Evolutionary conservation across 2,888 invertebrate genomes (phyloP).

Genomic region (Epistrophe eligans): DNA sequence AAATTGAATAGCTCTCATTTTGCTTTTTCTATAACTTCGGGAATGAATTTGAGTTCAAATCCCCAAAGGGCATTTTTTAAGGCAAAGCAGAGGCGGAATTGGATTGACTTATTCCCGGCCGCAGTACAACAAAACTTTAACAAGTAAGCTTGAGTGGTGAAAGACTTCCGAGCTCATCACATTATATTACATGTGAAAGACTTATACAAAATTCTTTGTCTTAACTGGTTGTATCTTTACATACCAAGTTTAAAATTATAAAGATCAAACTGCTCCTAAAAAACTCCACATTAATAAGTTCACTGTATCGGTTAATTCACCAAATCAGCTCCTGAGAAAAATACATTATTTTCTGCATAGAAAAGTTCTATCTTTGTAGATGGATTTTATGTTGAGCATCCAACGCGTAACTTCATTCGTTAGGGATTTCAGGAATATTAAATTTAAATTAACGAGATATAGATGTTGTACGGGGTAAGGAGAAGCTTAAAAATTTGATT

Average conservation of each 20-base stretch:
- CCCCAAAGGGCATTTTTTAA: slow-evolving; percentile 47
- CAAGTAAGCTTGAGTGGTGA: too few species aligned
- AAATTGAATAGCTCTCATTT: slow-evolving; percentile 52
- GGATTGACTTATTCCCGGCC: neutral
- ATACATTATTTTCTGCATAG: neutral
- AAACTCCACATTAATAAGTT: neutral
- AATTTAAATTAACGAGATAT: slow-evolving; percentile 65
- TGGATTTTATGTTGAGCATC: slow-evolving; percentile 6
- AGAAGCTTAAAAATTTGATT: slow-evolving; percentile 42
- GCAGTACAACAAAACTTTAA: too few species aligned
- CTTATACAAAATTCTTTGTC: too few species aligned
- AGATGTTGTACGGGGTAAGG: neutral
- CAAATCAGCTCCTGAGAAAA: neutral
- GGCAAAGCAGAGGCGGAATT: neutral
- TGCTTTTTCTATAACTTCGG: slow-evolving; percentile 40
- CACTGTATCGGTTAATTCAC: neutral
- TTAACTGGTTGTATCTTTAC: too few species aligned
- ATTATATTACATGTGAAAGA: too few species aligned
- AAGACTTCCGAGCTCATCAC: too few species aligned
- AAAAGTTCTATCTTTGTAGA: slow-evolving; percentile 9
- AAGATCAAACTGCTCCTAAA: neutral
- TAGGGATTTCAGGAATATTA: slow-evolving; percentile 47
- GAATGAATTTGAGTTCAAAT: slow-evolving; percentile 34
- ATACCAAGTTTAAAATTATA: neutral
- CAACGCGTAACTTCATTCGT: slow-evolving; percentile 26